phyloP scores from a whole-genome alignment of 2,888 invertebrate genomes.

The Dioctria rufipes region DNA sequence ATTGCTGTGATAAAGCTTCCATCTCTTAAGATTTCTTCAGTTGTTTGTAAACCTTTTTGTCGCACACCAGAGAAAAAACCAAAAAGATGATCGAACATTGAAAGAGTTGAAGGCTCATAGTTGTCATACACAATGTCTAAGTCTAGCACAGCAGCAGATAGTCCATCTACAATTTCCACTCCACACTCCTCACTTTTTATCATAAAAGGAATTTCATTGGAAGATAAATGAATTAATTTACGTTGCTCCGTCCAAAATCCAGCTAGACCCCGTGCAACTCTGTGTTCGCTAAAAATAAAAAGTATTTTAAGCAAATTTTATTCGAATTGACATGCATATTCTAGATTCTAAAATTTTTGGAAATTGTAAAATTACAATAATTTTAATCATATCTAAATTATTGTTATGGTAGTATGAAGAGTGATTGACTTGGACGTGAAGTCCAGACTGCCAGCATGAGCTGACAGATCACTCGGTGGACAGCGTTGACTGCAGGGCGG shows the following conservation, averaged over 20 bases:
- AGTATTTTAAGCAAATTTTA: not conserved
- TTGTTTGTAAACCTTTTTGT: constrained; percentile 87
- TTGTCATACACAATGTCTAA: constrained; percentile 88
- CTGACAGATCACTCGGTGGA: too few relatives aligned
- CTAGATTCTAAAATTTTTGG: too few relatives aligned
- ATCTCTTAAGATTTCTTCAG: constrained; percentile 88
- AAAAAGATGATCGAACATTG: constrained; percentile 85
- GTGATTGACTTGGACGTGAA: too few relatives aligned
- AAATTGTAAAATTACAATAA: too few relatives aligned
- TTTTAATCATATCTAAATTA: too few relatives aligned
- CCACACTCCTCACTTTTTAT: constrained; percentile 76
- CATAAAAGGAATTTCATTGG: constrained; percentile 86
- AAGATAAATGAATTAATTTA: constrained; percentile 83
- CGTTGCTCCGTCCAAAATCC: constrained; percentile 91
- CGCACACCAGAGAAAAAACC: constrained; percentile 89
- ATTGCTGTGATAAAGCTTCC: constrained; percentile 86
- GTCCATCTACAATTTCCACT: constrained; percentile 83
- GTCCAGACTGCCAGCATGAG: too few relatives aligned
- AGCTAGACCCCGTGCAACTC: constrained; percentile 85
- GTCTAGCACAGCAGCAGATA: constrained; percentile 80
- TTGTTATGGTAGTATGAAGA: too few relatives aligned
- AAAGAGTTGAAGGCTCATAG: constrained; percentile 84
- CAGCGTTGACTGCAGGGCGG: too few relatives aligned
- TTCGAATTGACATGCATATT: too few relatives aligned
- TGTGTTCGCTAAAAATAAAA: constrained; percentile 79